A percentile compares a stretch with the other conserved stretches of the same genome.
Evolutionary conservation across 2,888 invertebrate species (phyloP).

Genomic region (Diplazon laetatorius): DNA sequence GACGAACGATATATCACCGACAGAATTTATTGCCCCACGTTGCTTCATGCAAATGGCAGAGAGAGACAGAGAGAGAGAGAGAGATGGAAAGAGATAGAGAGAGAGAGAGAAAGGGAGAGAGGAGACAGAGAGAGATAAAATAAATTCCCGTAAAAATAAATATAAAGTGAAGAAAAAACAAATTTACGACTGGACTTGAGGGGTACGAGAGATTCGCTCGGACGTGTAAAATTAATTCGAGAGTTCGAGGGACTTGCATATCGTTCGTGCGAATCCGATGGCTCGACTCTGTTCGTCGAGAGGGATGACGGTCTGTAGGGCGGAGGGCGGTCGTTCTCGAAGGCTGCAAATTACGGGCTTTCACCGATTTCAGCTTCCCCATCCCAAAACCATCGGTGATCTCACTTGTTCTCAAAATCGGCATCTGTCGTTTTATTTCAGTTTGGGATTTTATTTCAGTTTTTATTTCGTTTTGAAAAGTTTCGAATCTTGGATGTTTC

Average conservation of each 20-base stretch:
- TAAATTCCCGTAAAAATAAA: conserved; percentile 36
- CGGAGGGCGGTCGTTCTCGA: conserved; percentile 16
- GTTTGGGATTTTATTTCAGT: neutral
- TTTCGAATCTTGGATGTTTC: too few species aligned
- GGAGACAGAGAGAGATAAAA: conserved; percentile 32
- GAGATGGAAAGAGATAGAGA: conserved; percentile 27
- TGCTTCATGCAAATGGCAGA: conserved; percentile 56
- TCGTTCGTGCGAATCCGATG: conserved; percentile 14
- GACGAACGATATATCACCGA: conserved; percentile 52
- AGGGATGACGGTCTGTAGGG: too few species aligned
- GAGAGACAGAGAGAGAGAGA: conserved; percentile 29
- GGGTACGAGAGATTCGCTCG: conserved; percentile 39
- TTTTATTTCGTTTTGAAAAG: too few species aligned
- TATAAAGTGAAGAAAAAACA: neutral
- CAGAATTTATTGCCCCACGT: conserved; percentile 61
- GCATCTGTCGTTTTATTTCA: neutral
- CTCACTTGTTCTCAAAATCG: neutral
- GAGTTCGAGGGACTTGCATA: conserved; percentile 46
- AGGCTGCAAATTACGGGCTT: conserved; percentile 43
- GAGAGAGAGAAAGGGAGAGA: neutral
- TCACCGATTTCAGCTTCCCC: conserved; percentile 8
- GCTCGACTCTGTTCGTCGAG: neutral
- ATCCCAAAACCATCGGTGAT: conserved; percentile 40
- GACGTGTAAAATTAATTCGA: conserved; percentile 59
- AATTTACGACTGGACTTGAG: conserved; percentile 23